Evolutionary conservation across 2,113 vertebrate genomes (phyloP), one percentile per base, ranked within the genome.

Genomic region (Seriola dumerili): DNA sequence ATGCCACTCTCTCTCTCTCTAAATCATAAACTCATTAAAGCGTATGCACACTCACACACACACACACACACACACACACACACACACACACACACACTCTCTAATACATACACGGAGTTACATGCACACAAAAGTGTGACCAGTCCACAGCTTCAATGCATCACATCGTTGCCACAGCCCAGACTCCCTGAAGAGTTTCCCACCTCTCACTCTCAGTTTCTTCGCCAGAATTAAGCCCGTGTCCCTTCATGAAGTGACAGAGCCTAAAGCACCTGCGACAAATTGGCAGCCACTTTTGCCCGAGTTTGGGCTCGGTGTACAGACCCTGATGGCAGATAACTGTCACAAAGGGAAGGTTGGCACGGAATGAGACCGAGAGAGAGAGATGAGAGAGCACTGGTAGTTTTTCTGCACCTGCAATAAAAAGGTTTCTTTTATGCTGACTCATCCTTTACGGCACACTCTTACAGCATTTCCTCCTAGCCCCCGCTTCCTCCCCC

Each of bases 251-350:
- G 80, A 90, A 89, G 90, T 85, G 83, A 86, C 88, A 80, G 81
- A 34, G 79, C 85, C 72, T 78, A 61, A 89, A 87, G 83, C 88
- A 84, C 84, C 89, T 79, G 80, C 25, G 52, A 91, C 87, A 93
- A 92, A 94, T 83, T 85, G 89, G 67, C 78, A 77, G 55, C 42
- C 34, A 34, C 81, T 89, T 91, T 87, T 86, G 77, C 84, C 87
- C 61, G 77, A 90, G 91, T 92, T 89, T 89, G 69, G 82, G 76
- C 88, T 89, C 72, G 34, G 64, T 61, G 84, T 72, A 79, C 54
- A 81, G 74, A 73, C 78, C 65, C 81, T 79, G 87, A 84, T 89
- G 89, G 87, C 72, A 88, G 89, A 86, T 89, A 90, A 89, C 61
- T 89, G 76, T 86, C 67, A 59, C 76, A 44, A 69, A 73, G 80